Base-by-base conservation (phyloP, 2,113 vertebrate species). In the Ploceus nigricollis region DNA sequence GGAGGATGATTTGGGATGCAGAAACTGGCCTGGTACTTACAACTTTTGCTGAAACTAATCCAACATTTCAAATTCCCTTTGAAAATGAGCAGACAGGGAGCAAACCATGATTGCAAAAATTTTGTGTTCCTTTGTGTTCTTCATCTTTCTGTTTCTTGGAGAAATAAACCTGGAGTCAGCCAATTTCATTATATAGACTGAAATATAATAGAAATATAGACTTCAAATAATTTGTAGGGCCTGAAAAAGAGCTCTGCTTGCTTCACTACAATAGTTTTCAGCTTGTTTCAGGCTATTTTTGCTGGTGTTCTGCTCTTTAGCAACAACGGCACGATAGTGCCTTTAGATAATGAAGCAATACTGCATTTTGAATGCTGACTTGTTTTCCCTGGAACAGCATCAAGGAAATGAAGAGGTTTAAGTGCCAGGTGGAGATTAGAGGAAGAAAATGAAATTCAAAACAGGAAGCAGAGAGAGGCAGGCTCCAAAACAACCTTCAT, bases 371-470 rank as follows among this genome's bases (percentile, higher is more conserved):
- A 91, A 81, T 91, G 33, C 72, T 94, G 86, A 56, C 56, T 92
- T 94, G 77, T 95, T 91, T 94, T 92, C 57, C 65, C 51, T 92
- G 93, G 89, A 94, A 76, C 39, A 79, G 25, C 51, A 53, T 64
- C 44, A 94, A 92, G 86, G 94, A 63, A 90, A 60, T 53, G 31
- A 78, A 75, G 57, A 87, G 27, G 9, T 78, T 75, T 82, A 78
- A 68, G 77, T 95, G 77, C 65, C 83, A 92, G 77, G 61, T 94
- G 73, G 77, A 92, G 87, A 91, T 93, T 64, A 87, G 65, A 87
- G 61, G 35, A 71, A 71, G 37, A 92, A 91, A 93, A 92, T 27
- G 2, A 54, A 91, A 58, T 42, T 87, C 56, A 78, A 89, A 94
- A 57, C 86, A 86, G 86, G 90, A 90, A 94, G 56, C 31, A 66